Conservation (phyloP, 2,888 invertebrate species). For the Chorisops tibialis region DNA sequence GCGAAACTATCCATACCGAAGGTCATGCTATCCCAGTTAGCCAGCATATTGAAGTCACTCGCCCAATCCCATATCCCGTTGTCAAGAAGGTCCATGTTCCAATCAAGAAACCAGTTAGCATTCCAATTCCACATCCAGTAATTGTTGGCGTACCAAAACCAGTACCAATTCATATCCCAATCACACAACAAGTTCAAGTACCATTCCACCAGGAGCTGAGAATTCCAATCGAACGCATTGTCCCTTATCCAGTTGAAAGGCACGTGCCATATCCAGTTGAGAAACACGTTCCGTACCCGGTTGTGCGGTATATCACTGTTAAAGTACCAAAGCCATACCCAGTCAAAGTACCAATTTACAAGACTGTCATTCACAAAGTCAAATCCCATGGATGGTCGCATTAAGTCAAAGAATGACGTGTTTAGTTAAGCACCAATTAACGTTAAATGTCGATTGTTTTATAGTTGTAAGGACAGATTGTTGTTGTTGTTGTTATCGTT, state of each 20-base stretch:
- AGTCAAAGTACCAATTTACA: constrained; percentile 68
- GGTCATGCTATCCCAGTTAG: constrained; percentile 50
- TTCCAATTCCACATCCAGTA: constrained; percentile 73
- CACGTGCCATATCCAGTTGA: constrained; percentile 71
- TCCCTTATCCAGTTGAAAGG: constrained; percentile 71
- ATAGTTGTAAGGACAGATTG: constrained; percentile 13
- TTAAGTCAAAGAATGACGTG: neutral
- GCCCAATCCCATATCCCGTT: constrained; percentile 62
- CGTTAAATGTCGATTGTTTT: constrained; percentile 31
- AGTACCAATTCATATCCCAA: constrained; percentile 73
- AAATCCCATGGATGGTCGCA: constrained; percentile 41
- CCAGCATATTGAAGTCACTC: constrained; percentile 58
- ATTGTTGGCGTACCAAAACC: constrained; percentile 72
- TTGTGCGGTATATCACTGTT: constrained; percentile 72
- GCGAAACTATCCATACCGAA: constrained; percentile 28
- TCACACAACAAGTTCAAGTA: constrained; percentile 70
- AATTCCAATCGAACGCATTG: constrained; percentile 60
- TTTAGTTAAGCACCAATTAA: constrained; percentile 1
- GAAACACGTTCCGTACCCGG: constrained; percentile 67
- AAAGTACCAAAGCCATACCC: constrained; percentile 77
- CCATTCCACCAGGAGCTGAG: constrained; percentile 64
- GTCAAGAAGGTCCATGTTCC: constrained; percentile 73
- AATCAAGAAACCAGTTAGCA: constrained; percentile 66
- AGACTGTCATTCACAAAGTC: constrained; percentile 59
- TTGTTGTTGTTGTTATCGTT: constrained; percentile 25